Evolutionary conservation across 1,140 invertebrate genomes (phyloP), one percentile per base, ranked within the genome.

Genomic region (Leptinotarsa defecta): DNA sequence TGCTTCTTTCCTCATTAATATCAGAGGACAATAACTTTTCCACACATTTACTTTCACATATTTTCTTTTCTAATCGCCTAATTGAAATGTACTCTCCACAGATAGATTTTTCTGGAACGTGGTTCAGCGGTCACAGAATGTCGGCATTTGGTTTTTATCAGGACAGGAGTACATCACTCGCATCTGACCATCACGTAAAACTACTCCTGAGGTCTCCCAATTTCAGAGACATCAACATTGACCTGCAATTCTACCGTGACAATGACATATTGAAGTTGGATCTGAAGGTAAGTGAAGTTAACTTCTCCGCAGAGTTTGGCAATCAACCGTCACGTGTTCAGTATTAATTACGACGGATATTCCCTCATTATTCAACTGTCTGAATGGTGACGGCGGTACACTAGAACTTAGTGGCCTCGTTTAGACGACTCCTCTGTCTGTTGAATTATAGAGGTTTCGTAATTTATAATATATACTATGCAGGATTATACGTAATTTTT

Each of bases 91-190:
- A 11, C 6, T 34, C 34, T 64, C 75, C 79, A 22, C 77, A 92
- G 86, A 82, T 94, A 5, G 91, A 92, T 62, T 87, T 93, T 48
- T 86, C 89, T 4, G 92, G 92, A 0, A 89, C 91, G 0, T 94
- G 93, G 93, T 94, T 95, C 81, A 94, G 92, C 73, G 92, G 92
- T 2, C 91, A 93, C 70, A 93, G 91, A 61, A 87, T 92, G 34
- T 89, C 89, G 4, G 86, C 91, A 1, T 88, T 89, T 62, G 93
- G 92, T 2, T 87, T 90, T 6, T 95, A 94, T 79, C 89, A 91
- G 68, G 93, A 94, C 81, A 88, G 88, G 78, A 93, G 92, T 0
- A 89, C 89, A 4, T 85, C 87, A 0, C 87, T 89, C 8, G 83
- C 90, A 70, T 88, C 88, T 0, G 89, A 89, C 74, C 90, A 93